Evolutionary conservation across 2,797 vertebrate genomes (phyloP).

Genomic region (Sus cebifrons): DNA sequence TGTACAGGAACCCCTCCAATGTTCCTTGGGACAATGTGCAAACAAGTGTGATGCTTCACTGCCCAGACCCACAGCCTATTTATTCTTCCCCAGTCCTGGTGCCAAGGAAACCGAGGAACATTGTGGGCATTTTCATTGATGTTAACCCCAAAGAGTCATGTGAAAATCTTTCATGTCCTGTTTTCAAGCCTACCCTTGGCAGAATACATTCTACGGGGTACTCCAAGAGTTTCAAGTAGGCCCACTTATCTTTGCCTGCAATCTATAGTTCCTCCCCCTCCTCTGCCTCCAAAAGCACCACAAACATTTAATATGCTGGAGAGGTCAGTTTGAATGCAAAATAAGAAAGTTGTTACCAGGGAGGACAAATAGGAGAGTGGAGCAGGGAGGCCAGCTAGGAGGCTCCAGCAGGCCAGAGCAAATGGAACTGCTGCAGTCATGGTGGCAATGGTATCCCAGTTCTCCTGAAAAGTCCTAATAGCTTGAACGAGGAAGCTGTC

Average conservation of each 20-base stretch:
- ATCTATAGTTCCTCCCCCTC: not conserved
- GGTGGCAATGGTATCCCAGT: not conserved
- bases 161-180: not conserved
- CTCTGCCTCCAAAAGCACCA: conserved; percentile 15
- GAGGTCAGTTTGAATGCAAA: not conserved
- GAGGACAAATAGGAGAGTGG: not conserved
- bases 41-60: not conserved
- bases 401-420: not conserved
- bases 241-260: not conserved
- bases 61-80: not conserved
- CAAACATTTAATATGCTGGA: not conserved
- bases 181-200: not conserved
- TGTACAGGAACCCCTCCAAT: not conserved
- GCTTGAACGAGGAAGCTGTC: not conserved
- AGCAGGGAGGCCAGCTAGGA: not conserved
- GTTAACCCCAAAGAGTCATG: not conserved
- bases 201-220: not conserved
- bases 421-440: not conserved
- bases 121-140: not conserved
- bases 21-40: not conserved
- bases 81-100: not conserved
- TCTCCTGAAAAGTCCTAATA: not conserved
- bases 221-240: not conserved
- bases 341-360: not conserved
- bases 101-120: conserved; percentile 1